Evolutionary conservation across 2,113 vertebrate species (phyloP).

Genomic region (Zootoca vivipara): DNA sequence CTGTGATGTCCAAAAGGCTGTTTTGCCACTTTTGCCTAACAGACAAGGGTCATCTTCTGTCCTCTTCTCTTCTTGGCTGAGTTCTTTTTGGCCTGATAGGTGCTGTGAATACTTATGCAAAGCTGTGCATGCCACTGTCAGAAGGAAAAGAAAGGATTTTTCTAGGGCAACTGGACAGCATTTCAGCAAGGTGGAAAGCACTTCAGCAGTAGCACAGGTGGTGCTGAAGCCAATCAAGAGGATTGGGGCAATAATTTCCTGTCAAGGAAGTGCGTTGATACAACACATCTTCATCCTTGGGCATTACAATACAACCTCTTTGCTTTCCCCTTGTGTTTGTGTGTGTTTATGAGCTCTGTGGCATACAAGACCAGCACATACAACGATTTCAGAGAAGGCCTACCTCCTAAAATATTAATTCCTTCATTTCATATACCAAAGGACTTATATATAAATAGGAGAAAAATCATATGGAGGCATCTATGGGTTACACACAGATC

Average conservation of each 20-base stretch:
- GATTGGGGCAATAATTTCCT: constrained; percentile 7
- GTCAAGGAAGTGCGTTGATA: neutral
- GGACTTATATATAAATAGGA: constrained; percentile 45
- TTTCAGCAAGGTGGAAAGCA: neutral
- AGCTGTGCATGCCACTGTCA: neutral
- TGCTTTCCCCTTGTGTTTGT: neutral
- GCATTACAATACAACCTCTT: neutral
- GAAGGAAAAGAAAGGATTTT: neutral
- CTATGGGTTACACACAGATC: constrained; percentile 3
- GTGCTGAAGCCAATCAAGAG: neutral
- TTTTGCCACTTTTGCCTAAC: neutral
- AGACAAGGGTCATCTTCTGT: neutral
- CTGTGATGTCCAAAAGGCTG: neutral
- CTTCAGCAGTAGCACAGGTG: neutral
- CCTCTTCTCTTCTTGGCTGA: neutral
- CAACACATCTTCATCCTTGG: neutral
- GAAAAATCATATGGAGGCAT: constrained; percentile 8
- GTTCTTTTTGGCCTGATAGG: neutral
- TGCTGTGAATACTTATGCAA: neutral
- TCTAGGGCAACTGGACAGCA: neutral
- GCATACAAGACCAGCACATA: neutral
- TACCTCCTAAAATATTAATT: constrained; percentile 31
- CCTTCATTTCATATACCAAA: constrained; percentile 32
- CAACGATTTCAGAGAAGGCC: neutral
- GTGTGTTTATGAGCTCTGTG: neutral